Evolutionary conservation across 2,888 invertebrate species (phyloP).

Genomic region (Cataglyphis albicans): DNA sequence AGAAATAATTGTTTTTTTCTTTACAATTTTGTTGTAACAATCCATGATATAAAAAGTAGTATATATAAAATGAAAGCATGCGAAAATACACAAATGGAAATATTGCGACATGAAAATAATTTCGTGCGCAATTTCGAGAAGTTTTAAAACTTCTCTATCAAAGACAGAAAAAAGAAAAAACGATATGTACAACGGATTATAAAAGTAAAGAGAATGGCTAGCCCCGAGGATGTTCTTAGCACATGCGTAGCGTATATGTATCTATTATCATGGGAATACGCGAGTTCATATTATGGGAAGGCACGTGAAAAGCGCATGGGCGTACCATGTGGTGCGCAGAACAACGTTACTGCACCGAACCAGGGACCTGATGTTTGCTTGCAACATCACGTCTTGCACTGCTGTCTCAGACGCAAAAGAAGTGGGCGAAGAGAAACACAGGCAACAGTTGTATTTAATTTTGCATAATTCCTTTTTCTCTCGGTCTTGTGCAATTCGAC

Average conservation of each 20-base stretch:
- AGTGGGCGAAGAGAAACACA: constrained; percentile 43
- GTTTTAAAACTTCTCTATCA: background rate
- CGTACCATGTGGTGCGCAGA: constrained; percentile 67
- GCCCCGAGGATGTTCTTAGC: constrained; percentile 76
- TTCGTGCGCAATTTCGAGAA: background rate
- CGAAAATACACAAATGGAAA: background rate
- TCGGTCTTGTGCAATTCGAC: background rate
- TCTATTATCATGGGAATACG: constrained; percentile 75
- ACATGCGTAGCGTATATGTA: constrained; percentile 71
- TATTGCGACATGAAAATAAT: background rate
- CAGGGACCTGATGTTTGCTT: constrained; percentile 56
- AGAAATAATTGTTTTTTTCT: background rate
- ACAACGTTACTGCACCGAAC: constrained; percentile 46
- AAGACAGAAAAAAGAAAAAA: background rate
- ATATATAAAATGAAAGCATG: background rate
- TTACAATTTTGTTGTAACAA: background rate
- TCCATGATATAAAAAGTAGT: background rate
- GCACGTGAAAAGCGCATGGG: constrained; percentile 57
- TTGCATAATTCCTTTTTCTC: constrained; percentile 17
- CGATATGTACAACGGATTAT: constrained; percentile 44
- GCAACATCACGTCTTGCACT: constrained; percentile 56
- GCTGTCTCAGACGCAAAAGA: constrained; percentile 57
- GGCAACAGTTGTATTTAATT: constrained; percentile 42
- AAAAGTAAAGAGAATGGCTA: constrained; percentile 62
- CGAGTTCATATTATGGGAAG: constrained; percentile 13